phyloP scores from a whole-genome alignment of 2,888 invertebrate species.

The Busseola fusca region DNA sequence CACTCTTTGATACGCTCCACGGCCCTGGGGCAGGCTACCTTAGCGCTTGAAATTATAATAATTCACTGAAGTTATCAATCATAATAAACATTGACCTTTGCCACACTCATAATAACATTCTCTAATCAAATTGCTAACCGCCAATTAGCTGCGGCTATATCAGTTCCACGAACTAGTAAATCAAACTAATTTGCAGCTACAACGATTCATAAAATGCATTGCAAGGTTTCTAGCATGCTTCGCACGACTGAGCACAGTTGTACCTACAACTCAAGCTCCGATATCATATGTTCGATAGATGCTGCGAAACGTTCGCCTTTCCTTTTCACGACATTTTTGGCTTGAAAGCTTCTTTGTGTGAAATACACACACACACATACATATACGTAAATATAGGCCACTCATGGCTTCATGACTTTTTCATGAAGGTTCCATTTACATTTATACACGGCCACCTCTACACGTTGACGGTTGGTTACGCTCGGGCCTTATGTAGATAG shows the following conservation, averaged over 20 bases:
- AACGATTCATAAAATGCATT: conserved; percentile 18
- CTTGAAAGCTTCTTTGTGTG: conserved; percentile 52
- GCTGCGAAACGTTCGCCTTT: conserved; percentile 17
- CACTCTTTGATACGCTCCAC: too few species aligned
- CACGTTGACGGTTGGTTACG: conserved; percentile 51
- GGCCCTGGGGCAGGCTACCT: too few species aligned
- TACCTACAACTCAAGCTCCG: conserved; percentile 6
- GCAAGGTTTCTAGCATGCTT: conserved; percentile 18
- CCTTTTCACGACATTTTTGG: conserved; percentile 33
- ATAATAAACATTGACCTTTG: background rate
- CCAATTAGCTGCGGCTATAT: conserved; percentile 29
- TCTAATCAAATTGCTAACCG: conserved; percentile 7
- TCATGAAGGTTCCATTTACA: conserved; percentile 62
- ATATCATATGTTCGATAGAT: conserved; percentile 32
- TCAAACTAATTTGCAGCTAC: conserved; percentile 31
- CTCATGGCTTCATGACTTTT: conserved; percentile 61
- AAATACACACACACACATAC: too few species aligned
- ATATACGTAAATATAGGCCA: conserved; percentile 51
- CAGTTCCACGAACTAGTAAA: conserved; percentile 23
- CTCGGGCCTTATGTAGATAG: conserved; percentile 35
- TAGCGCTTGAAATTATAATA: background rate
- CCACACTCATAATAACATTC: conserved; percentile 9
- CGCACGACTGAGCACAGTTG: background rate
- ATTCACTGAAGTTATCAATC: background rate
- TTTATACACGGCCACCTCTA: conserved; percentile 56